Percentiles rank a stretch among this genome's conserved stretches.
These are phyloP conservation scores for Acromyrmex heyeri DNA, from an alignment of 1,140 invertebrate species.

Conservation along the genomic window DNA sequence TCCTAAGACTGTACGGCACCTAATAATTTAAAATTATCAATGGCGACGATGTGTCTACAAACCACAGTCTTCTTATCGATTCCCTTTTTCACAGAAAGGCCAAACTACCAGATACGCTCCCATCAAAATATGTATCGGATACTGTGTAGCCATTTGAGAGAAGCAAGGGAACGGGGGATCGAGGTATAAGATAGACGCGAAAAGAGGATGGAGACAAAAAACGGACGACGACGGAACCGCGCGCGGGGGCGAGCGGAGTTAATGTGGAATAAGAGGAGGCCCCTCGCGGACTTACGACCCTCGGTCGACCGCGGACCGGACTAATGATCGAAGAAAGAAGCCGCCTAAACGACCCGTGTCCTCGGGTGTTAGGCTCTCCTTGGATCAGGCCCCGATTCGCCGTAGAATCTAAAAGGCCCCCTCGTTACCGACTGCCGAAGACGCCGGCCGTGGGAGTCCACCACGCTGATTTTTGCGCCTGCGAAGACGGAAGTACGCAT, in stretches of 20 bases:
- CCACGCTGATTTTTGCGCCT: conserved; percentile 12
- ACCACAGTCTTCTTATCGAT: conserved; percentile 26
- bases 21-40: conserved; percentile 37
- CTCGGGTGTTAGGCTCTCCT: conserved; percentile 83
- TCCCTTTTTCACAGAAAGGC: conserved; percentile 2
- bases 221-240: conserved; percentile 65
- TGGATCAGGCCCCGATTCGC: conserved; percentile 66
- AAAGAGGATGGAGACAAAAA: conserved; percentile 48
- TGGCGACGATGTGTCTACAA: conserved; percentile 14
- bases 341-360: conserved; percentile 86
- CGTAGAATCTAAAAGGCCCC: conserved; percentile 64
- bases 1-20: background rate
- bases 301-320: conserved; percentile 74
- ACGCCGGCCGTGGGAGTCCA: conserved; percentile 54
- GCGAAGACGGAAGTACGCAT: conserved; percentile 30
- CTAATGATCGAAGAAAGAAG: conserved; percentile 86
- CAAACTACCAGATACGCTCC: conserved; percentile 15
- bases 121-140: conserved; percentile 50
- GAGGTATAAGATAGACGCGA: conserved; percentile 54
- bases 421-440: conserved; percentile 72
- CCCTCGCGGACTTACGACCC: conserved; percentile 73
- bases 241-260: conserved; percentile 60
- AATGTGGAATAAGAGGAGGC: conserved; percentile 66
- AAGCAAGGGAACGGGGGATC: background rate
- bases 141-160: background rate